Evolutionary conservation across 2,888 invertebrate species (phyloP).

Genomic region (Acanthoscelides obtectus): DNA sequence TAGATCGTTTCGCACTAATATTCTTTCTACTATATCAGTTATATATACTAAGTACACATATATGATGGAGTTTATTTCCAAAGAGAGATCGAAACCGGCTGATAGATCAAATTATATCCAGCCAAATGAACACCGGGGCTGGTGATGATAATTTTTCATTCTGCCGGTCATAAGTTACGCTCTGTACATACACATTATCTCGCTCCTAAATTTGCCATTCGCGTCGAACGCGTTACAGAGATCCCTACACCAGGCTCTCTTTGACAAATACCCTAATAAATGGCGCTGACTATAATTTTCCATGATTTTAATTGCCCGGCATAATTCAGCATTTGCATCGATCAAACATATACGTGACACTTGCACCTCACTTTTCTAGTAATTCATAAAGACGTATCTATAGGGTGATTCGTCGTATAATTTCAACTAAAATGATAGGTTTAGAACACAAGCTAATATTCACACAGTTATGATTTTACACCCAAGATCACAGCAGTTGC

Average conservation of each 20-base stretch:
- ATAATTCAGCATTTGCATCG: neutral
- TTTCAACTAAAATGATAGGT: no score
- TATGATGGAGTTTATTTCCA: no score
- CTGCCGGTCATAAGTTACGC: neutral
- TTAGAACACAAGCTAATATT: no score
- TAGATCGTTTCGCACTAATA: no score
- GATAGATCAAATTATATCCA: neutral
- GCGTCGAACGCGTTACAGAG: neutral
- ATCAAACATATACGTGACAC: neutral
- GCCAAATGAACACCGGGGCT: neutral
- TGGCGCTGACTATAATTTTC: neutral
- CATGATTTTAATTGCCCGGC: neutral
- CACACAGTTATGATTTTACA: no score
- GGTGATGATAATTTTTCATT: neutral
- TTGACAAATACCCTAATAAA: neutral
- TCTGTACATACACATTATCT: neutral
- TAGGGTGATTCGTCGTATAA: neutral
- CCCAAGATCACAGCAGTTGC: no score
- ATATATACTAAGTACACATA: no score
- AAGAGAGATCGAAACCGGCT: neutral
- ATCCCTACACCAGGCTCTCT: neutral
- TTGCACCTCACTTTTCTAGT: neutral
- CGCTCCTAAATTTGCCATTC: neutral
- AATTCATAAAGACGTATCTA: neutral
- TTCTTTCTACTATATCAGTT: no score